Evolutionary conservation across 2,888 invertebrate species (phyloP).

Genomic region (Apamea anceps): DNA sequence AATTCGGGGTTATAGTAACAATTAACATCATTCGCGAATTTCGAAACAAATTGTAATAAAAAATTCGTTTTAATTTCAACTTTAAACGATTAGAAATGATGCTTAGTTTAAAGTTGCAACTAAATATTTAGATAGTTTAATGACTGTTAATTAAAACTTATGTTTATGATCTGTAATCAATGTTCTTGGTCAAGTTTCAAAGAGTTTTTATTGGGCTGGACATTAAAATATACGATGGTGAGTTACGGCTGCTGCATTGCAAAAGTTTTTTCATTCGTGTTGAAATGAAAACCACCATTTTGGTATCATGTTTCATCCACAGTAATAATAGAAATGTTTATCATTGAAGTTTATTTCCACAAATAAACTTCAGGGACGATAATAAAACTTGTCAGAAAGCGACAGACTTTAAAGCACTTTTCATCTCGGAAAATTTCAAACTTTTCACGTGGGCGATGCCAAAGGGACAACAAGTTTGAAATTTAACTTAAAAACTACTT

Average conservation of each 20-base stretch:
- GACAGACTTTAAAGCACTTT: constrained; percentile 19
- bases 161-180: neutral
- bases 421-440: constrained; percentile 8
- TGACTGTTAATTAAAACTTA: constrained; percentile 14
- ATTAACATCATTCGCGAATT: constrained; percentile 10
- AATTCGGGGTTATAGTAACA: neutral
- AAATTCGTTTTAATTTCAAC: constrained; percentile 8
- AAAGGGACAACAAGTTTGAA: constrained; percentile 4
- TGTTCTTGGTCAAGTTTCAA: neutral
- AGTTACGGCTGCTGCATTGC: neutral
- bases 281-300: neutral
- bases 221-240: constrained; percentile 12
- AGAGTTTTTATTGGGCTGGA: neutral
- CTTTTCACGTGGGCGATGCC: constrained; percentile 12
- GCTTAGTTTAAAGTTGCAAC: neutral
- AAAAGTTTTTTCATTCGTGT: neutral
- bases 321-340: constrained; percentile 15
- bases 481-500: neutral
- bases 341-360: constrained; percentile 16
- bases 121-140: constrained; percentile 16
- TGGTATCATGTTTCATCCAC: neutral
- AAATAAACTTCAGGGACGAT: constrained; percentile 19
- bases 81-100: constrained; percentile 6
- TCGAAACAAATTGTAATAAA: neutral
- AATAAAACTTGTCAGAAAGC: constrained; percentile 16